Percentiles rank a stretch among this genome's conserved stretches.
Conservation (phyloP, 2,113 vertebrate genomes). For the Heterochromis multidens region DNA sequence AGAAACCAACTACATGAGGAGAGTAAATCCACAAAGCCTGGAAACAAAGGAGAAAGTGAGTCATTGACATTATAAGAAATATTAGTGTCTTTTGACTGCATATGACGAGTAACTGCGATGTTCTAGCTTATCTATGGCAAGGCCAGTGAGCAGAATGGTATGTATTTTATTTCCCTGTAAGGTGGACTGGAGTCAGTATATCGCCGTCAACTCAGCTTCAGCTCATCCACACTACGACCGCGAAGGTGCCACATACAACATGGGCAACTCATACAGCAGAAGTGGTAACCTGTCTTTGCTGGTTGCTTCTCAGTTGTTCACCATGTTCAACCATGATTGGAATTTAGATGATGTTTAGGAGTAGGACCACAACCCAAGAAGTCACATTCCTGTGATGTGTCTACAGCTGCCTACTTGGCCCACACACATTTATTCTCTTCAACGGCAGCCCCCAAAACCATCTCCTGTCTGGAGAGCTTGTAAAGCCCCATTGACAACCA, state of each 20-base stretch:
- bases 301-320: background rate
- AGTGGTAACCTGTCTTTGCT: slow-evolving; percentile 46
- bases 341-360: background rate
- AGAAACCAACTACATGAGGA: slow-evolving; percentile 86
- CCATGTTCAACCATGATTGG: background rate
- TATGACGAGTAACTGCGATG: background rate
- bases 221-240: slow-evolving; percentile 91
- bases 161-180: slow-evolving; percentile 43
- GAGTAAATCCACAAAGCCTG: slow-evolving; percentile 83
- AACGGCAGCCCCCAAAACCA: background rate
- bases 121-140: background rate
- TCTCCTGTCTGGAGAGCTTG: background rate
- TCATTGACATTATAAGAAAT: background rate
- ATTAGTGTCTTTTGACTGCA: background rate
- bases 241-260: slow-evolving; percentile 89
- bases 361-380: background rate
- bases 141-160: background rate
- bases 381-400: background rate
- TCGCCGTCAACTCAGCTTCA: slow-evolving; percentile 89
- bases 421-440: background rate
- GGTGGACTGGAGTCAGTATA: slow-evolving; percentile 89
- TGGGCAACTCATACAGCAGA: slow-evolving; percentile 88
- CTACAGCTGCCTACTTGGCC: background rate
- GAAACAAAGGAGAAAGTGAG: slow-evolving; percentile 87
- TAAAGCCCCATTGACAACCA: background rate